These are phyloP conservation scores for Drosophila repletoides DNA, from an alignment of 1,140 invertebrate species.

Conservation along the genomic window DNA sequence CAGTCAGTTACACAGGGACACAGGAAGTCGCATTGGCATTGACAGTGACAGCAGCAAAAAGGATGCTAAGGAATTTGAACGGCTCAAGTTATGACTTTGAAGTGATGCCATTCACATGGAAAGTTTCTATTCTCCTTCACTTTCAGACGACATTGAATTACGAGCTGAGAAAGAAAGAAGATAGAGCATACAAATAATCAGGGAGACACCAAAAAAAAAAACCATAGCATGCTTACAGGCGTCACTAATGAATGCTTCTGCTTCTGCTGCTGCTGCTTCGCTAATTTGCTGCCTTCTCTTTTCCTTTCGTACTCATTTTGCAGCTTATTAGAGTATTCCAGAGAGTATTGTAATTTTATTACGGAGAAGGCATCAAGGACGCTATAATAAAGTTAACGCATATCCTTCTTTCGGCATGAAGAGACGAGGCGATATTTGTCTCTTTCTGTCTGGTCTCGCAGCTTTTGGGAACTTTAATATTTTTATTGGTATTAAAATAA, in stretches of 20 bases:
- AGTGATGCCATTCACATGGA: conserved; percentile 44
- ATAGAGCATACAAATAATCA: background rate
- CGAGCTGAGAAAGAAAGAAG: background rate
- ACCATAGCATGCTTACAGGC: conserved; percentile 27
- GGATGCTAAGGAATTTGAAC: conserved; percentile 7
- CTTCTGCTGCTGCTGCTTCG: too few species aligned
- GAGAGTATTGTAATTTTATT: too few species aligned
- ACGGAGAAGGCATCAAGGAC: too few species aligned
- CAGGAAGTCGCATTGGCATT: conserved; percentile 45
- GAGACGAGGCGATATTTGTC: too few species aligned
- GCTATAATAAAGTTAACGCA: too few species aligned
- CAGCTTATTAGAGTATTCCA: too few species aligned
- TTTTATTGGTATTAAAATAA: too few species aligned
- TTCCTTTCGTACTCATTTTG: background rate
- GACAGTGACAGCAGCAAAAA: conserved; percentile 20
- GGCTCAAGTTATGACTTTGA: conserved; percentile 65
- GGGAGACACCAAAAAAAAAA: conserved; percentile 11
- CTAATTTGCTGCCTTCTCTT: conserved; percentile 49
- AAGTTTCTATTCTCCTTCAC: conserved; percentile 11
- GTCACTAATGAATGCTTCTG: conserved; percentile 54
- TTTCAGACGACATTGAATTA: conserved; percentile 32
- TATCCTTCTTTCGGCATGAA: too few species aligned
- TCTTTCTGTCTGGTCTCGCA: too few species aligned
- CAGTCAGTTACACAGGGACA: conserved; percentile 37
- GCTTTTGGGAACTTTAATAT: too few species aligned